phyloP scores from a whole-genome alignment of 2,888 invertebrate species.

The Diplolepis rosae region DNA sequence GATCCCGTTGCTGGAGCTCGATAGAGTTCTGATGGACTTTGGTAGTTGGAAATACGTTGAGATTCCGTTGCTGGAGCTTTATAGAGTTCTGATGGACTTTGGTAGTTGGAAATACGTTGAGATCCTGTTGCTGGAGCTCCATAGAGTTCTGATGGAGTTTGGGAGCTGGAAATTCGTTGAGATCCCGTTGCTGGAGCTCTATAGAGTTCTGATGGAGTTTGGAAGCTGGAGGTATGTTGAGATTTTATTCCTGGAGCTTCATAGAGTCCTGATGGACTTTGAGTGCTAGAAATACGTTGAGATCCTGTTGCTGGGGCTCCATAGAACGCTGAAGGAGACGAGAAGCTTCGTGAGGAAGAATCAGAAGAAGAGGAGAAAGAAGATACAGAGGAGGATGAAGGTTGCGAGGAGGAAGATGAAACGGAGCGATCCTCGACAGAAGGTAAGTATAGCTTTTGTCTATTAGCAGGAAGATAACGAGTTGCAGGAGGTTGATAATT shows the following conservation, averaged over 20 bases:
- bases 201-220: background rate
- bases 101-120: no score
- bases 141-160: background rate
- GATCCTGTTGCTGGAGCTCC: background rate
- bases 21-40: background rate
- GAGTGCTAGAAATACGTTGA: background rate
- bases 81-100: background rate
- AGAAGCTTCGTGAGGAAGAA: background rate
- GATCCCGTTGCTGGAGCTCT: background rate
- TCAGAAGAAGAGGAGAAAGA: background rate
- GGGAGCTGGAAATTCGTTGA: background rate
- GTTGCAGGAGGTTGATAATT: conserved; percentile 55
- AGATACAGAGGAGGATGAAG: background rate
- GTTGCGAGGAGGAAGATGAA: background rate
- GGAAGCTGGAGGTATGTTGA: background rate
- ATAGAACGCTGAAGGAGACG: background rate
- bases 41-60: no score
- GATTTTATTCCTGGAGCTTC: background rate
- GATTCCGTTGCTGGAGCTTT: background rate
- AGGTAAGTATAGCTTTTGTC: conserved; percentile 26
- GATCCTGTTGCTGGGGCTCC: background rate
- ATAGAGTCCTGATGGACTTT: background rate
- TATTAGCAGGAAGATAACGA: conserved; percentile 39
- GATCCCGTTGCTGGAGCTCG: background rate
- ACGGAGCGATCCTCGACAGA: background rate